phyloP scores from a whole-genome alignment of 1,140 invertebrate species.

The Helicorthomorpha holstii region DNA sequence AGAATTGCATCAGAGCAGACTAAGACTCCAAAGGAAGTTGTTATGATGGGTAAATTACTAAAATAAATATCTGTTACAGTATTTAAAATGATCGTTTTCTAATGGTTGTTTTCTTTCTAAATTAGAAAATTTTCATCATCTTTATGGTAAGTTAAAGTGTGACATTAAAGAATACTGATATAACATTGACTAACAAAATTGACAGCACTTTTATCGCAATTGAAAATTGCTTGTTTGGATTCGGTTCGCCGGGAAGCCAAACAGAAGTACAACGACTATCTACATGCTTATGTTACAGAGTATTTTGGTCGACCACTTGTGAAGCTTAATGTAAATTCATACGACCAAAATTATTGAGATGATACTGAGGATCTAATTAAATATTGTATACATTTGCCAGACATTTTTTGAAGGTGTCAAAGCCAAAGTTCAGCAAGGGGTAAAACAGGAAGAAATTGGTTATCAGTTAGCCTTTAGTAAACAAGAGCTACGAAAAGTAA shows the following conservation, averaged over 20 bases:
- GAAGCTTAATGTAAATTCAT: conserved; percentile 66
- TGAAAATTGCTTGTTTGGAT: conserved; percentile 84
- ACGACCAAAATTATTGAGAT: conserved; percentile 1
- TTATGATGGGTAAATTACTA: conserved; percentile 62
- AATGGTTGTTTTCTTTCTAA: conserved; percentile 19
- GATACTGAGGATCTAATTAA: conserved; percentile 3
- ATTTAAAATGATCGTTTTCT: not conserved
- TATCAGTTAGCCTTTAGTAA: conserved; percentile 96
- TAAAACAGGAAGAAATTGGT: conserved; percentile 92
- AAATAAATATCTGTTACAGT: not conserved
- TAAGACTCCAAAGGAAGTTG: conserved; percentile 84
- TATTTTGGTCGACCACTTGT: conserved; percentile 91
- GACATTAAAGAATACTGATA: not conserved
- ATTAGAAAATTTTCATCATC: conserved; percentile 91
- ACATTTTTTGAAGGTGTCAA: conserved; percentile 90
- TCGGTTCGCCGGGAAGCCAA: conserved; percentile 77
- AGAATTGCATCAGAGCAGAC: conserved; percentile 66
- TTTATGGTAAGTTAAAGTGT: conserved; percentile 39
- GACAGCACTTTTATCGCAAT: conserved; percentile 55
- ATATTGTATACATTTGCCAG: conserved; percentile 25
- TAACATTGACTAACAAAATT: not conserved
- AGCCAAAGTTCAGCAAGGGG: conserved; percentile 72
- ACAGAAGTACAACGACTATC: conserved; percentile 72
- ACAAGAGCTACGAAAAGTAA: conserved; percentile 87
- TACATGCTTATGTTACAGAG: conserved; percentile 76